Evolutionary conservation across 2,113 vertebrate species (phyloP), one percentile per base, ranked within the genome.

Genomic region (Polypterus senegalus): DNA sequence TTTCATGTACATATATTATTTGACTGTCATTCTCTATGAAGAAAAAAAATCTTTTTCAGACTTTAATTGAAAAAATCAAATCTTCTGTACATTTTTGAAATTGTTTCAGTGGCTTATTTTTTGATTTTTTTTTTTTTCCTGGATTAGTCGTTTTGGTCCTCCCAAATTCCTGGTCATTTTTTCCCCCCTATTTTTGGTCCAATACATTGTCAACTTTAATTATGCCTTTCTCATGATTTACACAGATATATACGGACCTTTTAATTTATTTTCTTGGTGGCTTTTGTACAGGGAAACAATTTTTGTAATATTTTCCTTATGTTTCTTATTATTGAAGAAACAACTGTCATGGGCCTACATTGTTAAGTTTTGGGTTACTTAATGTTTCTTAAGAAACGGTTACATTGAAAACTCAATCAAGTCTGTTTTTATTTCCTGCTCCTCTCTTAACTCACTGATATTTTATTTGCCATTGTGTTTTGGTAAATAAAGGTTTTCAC

Each of bases 1-100:
- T 62, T 62, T 62, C 55, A 53, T 63, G 57, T 63, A 52, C 51
- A 52, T 52, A 10, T 52, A 52, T 3, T 7, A 52, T 52, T 52
- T 52, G 10, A 8, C 10, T 52, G 7, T 52, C 10, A 10, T 52
- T 52, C 7, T 52, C 10, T 10, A 8, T 10, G 7, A 52, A 52
- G 51, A 52, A 52, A 52, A 4, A 8, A 10, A 52, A 8, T 52
- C 7, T 8, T 52, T 52, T 52, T 52, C 51, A 52, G 3, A 52
- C 51, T 10, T 52, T 52, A 52, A 52, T 10, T 52, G 51, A 52
- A 3, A 7, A 52, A 52, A 10, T 52, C 51, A 52, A 52, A 10
- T 10, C 10, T 52, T 52, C 3, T 3, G 51, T 52, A 52, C 51
- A 10, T 52, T 52, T 52, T 52, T 7, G 7, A 52, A 52, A 8